Evolutionary conservation across 2,797 vertebrate genomes (phyloP), one percentile per base, ranked within the genome.

Genomic region (Melanotaenia pygmaea): DNA sequence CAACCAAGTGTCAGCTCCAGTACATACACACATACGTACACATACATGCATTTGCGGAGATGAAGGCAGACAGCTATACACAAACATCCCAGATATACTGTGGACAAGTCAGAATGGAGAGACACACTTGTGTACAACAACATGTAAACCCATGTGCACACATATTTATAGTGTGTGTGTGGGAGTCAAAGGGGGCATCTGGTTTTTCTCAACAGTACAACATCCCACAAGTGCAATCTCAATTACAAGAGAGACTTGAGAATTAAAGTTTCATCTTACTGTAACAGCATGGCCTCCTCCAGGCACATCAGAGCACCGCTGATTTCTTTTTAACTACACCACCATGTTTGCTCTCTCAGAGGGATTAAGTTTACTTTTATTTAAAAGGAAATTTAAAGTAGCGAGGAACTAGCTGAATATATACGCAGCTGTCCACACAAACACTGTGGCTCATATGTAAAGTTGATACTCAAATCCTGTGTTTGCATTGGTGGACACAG

Each of bases 241-340:
- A 88, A 89, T 91, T 90, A 90, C 88, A 84, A 83, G 79, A 80
- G 80, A 84, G 84, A 74, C 72, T 86, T 77, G 56, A 79, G 79
- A 85, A 91, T 90, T 83, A 89, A 90, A 90, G 87, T 92, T 91
- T 91, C 77, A 89, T 88, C 82, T 85, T 71, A 58, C 72, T 76
- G 68, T 80, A 88, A 83, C 77, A 81, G 71, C 22, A 9, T 38
- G 72, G 80, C 82, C 83, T 91, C 77, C 73, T 70, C 74, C 77
- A 68, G 67, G 61, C 76, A 84, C 86, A 88, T 87, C 89, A 81
- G 53, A 91, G 79, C 70, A 22, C 51, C 12, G 61, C 77, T 87
- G 81, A 85, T 90, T 87, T 88, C 82, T 86, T 87, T 86, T 79
- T 74, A 81, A 85, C 80, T 81, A 60, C 81, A 83, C 56, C 58